phyloP scores from a whole-genome alignment of 1,140 invertebrate genomes.

The Geopemphigus sp. region DNA sequence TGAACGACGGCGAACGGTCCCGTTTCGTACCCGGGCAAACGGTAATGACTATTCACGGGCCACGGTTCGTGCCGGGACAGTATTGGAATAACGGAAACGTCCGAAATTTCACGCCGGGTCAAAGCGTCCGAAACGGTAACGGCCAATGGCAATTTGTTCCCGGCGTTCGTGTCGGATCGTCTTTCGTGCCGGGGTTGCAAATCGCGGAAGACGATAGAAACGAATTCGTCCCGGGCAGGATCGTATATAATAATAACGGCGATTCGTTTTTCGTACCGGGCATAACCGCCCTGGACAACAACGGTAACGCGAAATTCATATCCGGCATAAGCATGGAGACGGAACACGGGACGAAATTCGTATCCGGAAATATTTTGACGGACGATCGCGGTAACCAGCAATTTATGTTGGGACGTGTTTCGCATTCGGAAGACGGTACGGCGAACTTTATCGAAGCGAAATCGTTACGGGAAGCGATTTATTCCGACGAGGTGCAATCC shows the following conservation, averaged over 20 bases:
- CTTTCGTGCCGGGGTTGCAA: constrained; percentile 64
- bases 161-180: constrained; percentile 67
- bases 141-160: constrained; percentile 58
- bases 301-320: constrained; percentile 61
- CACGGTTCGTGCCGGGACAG: constrained; percentile 68
- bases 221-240: constrained; percentile 67
- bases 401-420: constrained; percentile 61
- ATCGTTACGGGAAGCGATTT: constrained; percentile 32
- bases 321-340: constrained; percentile 68
- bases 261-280: constrained; percentile 66
- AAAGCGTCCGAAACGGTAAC: constrained; percentile 50
- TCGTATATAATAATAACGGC: constrained; percentile 58
- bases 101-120: constrained; percentile 14
- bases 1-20: constrained; percentile 49
- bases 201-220: constrained; percentile 57
- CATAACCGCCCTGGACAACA: constrained; percentile 59
- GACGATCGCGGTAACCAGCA: constrained; percentile 59
- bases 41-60: constrained; percentile 65
- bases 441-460: constrained; percentile 31
- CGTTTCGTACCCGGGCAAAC: constrained; percentile 71
- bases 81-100: constrained; percentile 54
- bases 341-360: constrained; percentile 64
- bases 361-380: constrained; percentile 66
- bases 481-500: constrained; percentile 46
- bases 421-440: constrained; percentile 56